Conservation (phyloP, 2,888 invertebrate genomes). For the Agriopis leucophaearia region DNA sequence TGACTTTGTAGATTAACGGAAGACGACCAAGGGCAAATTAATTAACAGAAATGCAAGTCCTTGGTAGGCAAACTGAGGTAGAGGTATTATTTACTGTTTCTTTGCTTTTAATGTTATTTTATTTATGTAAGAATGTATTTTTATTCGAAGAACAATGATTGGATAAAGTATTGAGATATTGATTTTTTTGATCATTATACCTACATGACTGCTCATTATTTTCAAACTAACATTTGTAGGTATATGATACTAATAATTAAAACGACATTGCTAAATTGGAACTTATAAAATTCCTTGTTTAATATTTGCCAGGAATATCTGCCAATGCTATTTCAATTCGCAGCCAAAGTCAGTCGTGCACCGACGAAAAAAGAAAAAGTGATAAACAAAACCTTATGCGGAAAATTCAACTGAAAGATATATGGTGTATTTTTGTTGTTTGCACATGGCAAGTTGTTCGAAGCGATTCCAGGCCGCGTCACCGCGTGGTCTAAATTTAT, state of each 20-base stretch:
- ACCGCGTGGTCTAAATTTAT: slow-evolving; percentile 79
- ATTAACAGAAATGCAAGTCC: slow-evolving; percentile 5
- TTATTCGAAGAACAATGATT: neutral
- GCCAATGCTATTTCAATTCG: slow-evolving; percentile 33
- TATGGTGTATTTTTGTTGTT: slow-evolving; percentile 79
- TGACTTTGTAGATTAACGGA: slow-evolving; percentile 42
- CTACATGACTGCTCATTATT: neutral
- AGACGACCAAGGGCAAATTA: slow-evolving; percentile 24
- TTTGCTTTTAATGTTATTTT: slow-evolving; percentile 1
- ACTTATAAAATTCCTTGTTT: slow-evolving; percentile 1
- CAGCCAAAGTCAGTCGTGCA: slow-evolving; percentile 40
- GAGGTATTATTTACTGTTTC: neutral
- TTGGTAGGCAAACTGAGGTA: neutral
- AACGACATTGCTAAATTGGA: neutral
- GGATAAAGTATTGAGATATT: neutral
- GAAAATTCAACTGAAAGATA: slow-evolving; percentile 75
- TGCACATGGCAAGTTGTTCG: slow-evolving; percentile 66
- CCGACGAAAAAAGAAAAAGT: slow-evolving; percentile 50
- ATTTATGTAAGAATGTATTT: neutral
- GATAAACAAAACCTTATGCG: slow-evolving; percentile 59
- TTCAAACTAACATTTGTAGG: neutral
- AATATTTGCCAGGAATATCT: slow-evolving; percentile 25
- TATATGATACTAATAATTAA: neutral
- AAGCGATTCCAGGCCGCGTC: slow-evolving; percentile 78
- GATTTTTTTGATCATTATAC: neutral